These are phyloP conservation scores for Antechinus stuartii DNA, from an alignment of 2,113 vertebrate genomes.

Conservation along the genomic window DNA sequence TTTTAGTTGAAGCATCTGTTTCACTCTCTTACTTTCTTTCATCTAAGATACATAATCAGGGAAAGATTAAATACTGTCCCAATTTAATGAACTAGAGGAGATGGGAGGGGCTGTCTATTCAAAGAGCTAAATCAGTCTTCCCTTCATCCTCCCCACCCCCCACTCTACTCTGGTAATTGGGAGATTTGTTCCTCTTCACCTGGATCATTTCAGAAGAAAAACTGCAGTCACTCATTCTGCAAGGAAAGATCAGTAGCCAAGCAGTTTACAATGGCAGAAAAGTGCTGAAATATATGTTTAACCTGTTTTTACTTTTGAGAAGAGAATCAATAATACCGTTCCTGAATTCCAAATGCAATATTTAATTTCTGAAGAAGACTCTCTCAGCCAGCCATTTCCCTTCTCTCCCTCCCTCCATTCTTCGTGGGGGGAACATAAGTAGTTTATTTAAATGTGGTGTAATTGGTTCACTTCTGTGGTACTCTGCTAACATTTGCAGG, in stretches of 20 bases:
- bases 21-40: background rate
- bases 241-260: background rate
- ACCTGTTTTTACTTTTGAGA: constrained; percentile 1
- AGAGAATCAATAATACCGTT: background rate
- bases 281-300: background rate
- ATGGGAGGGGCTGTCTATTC: background rate
- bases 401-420: background rate
- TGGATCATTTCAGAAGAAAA: constrained; percentile 37
- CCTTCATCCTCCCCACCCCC: background rate
- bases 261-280: constrained; percentile 2
- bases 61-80: background rate
- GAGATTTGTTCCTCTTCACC: background rate
- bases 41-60: background rate
- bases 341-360: background rate
- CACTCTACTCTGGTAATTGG: background rate
- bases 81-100: background rate
- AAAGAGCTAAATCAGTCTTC: background rate
- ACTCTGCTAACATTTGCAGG: background rate
- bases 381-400: background rate
- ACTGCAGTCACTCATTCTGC: background rate
- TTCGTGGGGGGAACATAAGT: background rate
- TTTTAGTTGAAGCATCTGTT: background rate
- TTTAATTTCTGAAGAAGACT: background rate
- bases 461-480: background rate
- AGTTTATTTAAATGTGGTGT: constrained; percentile 15